Conservation (phyloP, 2,113 vertebrate species). For the Pterocles burchelli region DNA sequence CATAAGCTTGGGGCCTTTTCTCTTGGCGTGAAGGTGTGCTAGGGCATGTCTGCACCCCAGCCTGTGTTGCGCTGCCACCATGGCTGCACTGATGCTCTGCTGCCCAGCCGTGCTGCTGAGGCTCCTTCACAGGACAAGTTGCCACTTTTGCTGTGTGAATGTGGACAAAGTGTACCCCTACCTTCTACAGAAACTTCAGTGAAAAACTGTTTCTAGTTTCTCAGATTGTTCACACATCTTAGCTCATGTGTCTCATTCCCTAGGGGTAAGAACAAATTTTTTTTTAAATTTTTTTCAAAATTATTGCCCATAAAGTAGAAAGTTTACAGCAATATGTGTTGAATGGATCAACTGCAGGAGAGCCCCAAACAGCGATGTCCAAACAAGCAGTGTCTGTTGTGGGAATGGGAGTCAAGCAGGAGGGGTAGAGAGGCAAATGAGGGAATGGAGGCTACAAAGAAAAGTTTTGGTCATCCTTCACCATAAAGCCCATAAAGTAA, state of each 20-base stretch:
- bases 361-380: neutral
- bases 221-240: neutral
- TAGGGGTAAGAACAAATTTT: neutral
- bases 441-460: neutral
- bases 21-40: neutral
- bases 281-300: neutral
- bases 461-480: neutral
- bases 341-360: neutral
- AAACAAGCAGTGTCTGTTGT: neutral
- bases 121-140: neutral
- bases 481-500: neutral
- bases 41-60: accelerated
- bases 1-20: neutral
- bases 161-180: neutral
- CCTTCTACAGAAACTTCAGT: neutral
- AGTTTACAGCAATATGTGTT: neutral
- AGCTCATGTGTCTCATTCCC: neutral
- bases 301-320: neutral
- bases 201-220: neutral
- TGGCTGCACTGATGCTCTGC: neutral
- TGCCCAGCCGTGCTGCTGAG: neutral
- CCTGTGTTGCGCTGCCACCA: neutral
- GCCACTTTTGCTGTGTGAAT: neutral
- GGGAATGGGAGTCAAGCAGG: neutral
- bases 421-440: neutral